phyloP scores from a whole-genome alignment of 2,888 invertebrate genomes.

The Latrodectus elegans region DNA sequence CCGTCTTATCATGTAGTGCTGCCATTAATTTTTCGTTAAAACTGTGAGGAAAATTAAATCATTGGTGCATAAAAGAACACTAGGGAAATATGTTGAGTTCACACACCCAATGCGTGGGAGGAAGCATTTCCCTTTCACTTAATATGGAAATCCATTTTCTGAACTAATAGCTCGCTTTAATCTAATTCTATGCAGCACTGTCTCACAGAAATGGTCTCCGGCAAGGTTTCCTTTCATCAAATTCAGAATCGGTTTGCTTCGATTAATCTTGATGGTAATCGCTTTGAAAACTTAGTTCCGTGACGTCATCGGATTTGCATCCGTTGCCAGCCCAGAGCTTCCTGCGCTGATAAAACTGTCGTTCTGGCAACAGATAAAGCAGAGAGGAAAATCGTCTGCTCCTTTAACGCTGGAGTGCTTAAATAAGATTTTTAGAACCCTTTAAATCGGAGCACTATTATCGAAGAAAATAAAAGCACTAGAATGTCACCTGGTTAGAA shows the following conservation, averaged over 20 bases:
- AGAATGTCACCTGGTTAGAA: too few species aligned
- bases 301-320: conserved; percentile 32
- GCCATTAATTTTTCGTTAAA: too few species aligned
- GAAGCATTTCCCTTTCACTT: too few species aligned
- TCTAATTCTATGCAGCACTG: background rate
- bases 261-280: conserved; percentile 47
- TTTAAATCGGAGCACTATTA: too few species aligned
- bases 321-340: conserved; percentile 50
- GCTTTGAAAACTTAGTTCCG: background rate
- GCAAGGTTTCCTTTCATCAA: background rate
- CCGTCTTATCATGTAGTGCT: too few species aligned
- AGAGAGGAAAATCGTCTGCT: background rate
- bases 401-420: background rate
- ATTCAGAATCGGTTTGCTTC: conserved; percentile 5
- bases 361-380: background rate
- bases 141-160: background rate
- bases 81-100: too few species aligned
- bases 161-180: conserved; percentile 4
- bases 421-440: background rate
- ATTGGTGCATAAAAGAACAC: too few species aligned
- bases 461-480: too few species aligned
- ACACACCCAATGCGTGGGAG: too few species aligned
- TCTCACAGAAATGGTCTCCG: background rate
- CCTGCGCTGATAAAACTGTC: conserved; percentile 17
- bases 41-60: too few species aligned